Base-by-base conservation (phyloP, 2,797 vertebrate genomes). In the Myiotriccus ornatus region DNA sequence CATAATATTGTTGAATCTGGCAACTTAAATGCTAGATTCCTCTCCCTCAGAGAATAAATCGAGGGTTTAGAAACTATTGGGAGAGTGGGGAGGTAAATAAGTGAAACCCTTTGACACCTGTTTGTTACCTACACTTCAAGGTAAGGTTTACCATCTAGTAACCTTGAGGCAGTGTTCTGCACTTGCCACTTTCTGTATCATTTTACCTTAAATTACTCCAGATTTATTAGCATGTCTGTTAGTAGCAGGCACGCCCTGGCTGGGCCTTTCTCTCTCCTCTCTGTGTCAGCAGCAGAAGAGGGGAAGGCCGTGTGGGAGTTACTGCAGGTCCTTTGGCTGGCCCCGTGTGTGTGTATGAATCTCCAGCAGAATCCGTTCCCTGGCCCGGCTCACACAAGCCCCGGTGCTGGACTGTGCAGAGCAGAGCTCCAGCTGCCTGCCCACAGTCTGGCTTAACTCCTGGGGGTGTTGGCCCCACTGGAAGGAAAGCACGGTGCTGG, bases 381-480 rank as follows among this genome's bases (percentile, higher is more conserved):
- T 16, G n/a, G 25, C 46, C 46, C 5, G 1, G 34, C 46, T 67
- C 27, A 55, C 60, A 30, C 5, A 3, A 27, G 41, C 67, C 27
- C 41, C 0, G 0, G 18, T 57, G 25, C 37, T 0, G 2, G 44
- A 39, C 32, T 0, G 0, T 35, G 73, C 52, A 78, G 39, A 10
- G 30, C 13, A 19, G 8, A 23, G 60, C 20, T 39, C 28, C 71
- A 53, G 44, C 52, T 32, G 43, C 62, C 34, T 28, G 47, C 35
- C 2, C 10, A 0, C 0, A 3, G 59, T 55, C 25, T 5, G 44
- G 41, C 73, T 30, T 24, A 8, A 0, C 50, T 12, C 2, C 19
- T 46, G 8, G 49, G 21, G 21, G 3, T 28, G 46, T 23, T 2
- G 1, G 12, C 12, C 21, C 12, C 18, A 2, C 3, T 10, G 10